These are phyloP conservation scores for Agrypnus murinus DNA, from an alignment of 2,888 invertebrate species.

Conservation along the genomic window DNA sequence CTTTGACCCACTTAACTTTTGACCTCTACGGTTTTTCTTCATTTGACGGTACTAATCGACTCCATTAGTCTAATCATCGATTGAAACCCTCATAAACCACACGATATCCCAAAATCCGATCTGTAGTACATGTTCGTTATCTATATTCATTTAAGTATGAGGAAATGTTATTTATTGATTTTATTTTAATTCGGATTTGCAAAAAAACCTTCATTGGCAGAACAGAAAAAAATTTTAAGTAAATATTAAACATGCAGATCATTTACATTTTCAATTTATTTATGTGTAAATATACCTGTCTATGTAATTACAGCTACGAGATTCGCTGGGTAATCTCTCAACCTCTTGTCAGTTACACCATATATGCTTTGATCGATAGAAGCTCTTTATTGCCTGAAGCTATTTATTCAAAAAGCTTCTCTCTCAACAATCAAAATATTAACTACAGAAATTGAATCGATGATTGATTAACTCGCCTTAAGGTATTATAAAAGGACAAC, in stretches of 20 bases:
- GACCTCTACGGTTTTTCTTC: too few species aligned
- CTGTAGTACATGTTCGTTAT: too few species aligned
- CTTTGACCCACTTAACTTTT: too few species aligned
- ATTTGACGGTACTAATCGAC: too few species aligned
- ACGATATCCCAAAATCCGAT: too few species aligned
- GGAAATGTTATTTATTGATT: too few species aligned
- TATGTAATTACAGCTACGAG: background rate
- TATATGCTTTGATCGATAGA: slow-evolving; percentile 4
- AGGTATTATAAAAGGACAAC: background rate
- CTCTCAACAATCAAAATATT: slow-evolving; percentile 19
- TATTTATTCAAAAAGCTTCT: slow-evolving; percentile 16
- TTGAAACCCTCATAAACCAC: too few species aligned
- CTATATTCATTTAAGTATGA: too few species aligned
- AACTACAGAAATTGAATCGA: slow-evolving; percentile 7
- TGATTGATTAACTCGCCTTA: slow-evolving; percentile 19
- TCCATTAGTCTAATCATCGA: too few species aligned
- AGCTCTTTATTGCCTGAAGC: background rate
- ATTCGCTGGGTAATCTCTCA: slow-evolving; percentile 7
- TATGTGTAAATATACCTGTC: background rate
- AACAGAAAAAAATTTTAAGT: too few species aligned
- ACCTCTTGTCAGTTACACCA: background rate
- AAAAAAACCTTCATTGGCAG: too few species aligned
- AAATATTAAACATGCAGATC: slow-evolving; percentile 11
- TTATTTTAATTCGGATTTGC: too few species aligned
- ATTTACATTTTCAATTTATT: slow-evolving; percentile 16